Evolutionary conservation across 2,888 invertebrate species (phyloP).

Genomic region (Perizoma flavofasciatum): DNA sequence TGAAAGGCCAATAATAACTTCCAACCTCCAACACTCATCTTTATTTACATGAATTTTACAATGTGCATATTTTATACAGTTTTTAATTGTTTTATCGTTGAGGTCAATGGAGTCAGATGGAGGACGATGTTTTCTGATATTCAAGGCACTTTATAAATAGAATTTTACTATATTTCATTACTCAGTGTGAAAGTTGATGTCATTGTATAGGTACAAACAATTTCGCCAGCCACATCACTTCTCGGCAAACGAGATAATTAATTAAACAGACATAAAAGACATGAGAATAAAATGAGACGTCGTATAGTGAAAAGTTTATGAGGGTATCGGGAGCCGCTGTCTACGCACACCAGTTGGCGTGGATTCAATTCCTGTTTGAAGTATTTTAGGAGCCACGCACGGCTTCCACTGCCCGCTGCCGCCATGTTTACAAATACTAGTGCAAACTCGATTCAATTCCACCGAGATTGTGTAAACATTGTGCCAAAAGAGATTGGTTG

Average conservation of each 20-base stretch:
- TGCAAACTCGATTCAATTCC: slow-evolving; percentile 76
- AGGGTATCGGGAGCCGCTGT: slow-evolving; percentile 70
- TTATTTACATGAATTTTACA: slow-evolving; percentile 10
- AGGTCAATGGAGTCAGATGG: slow-evolving; percentile 18
- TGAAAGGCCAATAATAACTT: slow-evolving; percentile 44
- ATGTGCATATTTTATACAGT: slow-evolving; percentile 9
- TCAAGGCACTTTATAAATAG: slow-evolving; percentile 4
- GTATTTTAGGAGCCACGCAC: slow-evolving; percentile 79
- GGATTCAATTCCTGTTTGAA: slow-evolving; percentile 80
- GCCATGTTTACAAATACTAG: slow-evolving; percentile 82
- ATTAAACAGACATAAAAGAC: slow-evolving; percentile 68
- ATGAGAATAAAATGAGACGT: slow-evolving; percentile 73
- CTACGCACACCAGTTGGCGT: slow-evolving; percentile 80
- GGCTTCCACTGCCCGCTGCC: slow-evolving; percentile 54
- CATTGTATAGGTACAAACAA: slow-evolving; percentile 46
- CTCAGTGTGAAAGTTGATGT: slow-evolving; percentile 8
- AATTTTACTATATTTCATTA: slow-evolving; percentile 11
- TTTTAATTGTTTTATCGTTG: slow-evolving; percentile 4
- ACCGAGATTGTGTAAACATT: slow-evolving; percentile 75
- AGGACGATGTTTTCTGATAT: slow-evolving; percentile 16
- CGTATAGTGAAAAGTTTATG: slow-evolving; percentile 78
- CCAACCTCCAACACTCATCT: slow-evolving; percentile 3
- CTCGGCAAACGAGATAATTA: slow-evolving; percentile 49
- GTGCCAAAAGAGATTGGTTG: slow-evolving; percentile 68
- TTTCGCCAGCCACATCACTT: slow-evolving; percentile 43